Evolutionary conservation across 2,113 vertebrate species (phyloP).

Genomic region (Brachypteracias leptosomus): DNA sequence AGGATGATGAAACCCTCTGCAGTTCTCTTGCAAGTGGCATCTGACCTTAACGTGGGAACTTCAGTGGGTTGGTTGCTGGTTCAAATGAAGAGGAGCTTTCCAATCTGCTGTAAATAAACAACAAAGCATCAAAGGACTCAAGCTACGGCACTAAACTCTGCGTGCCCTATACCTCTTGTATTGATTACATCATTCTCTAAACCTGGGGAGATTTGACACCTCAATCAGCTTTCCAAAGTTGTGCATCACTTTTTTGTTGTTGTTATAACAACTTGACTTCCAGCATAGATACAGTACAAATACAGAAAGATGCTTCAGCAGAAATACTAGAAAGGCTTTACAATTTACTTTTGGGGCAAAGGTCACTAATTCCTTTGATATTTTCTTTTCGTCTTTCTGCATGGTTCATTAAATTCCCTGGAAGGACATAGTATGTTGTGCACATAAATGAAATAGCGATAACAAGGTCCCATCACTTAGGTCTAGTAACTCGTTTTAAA

Average conservation of each 20-base stretch:
- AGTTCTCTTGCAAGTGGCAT: conserved; percentile 8
- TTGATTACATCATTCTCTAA: conserved; percentile 30
- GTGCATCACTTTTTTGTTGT: not conserved
- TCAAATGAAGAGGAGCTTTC: conserved; percentile 22
- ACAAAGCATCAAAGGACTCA: conserved; percentile 12
- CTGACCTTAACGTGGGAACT: not conserved
- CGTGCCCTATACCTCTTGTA: not conserved
- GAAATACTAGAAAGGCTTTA: conserved; percentile 21
- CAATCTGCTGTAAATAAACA: conserved; percentile 47
- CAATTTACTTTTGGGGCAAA: conserved; percentile 45
- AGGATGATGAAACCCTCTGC: not conserved
- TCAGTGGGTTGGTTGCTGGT: not conserved
- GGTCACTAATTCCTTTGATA: conserved; percentile 58
- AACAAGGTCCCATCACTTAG: conserved; percentile 16
- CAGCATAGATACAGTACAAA: not conserved
- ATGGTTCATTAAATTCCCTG: conserved; percentile 61
- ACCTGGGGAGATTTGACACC: conserved; percentile 17
- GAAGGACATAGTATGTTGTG: conserved; percentile 7
- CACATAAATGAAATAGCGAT: conserved; percentile 34
- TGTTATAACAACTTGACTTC: not conserved
- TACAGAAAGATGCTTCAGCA: not conserved
- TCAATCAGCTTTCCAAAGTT: conserved; percentile 21
- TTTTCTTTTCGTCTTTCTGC: conserved; percentile 39
- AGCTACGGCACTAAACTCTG: not conserved
- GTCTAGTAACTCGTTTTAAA: conserved; percentile 19